phyloP scores from a whole-genome alignment of 1,140 invertebrate species.

The Drosophila quadrilineata region DNA sequence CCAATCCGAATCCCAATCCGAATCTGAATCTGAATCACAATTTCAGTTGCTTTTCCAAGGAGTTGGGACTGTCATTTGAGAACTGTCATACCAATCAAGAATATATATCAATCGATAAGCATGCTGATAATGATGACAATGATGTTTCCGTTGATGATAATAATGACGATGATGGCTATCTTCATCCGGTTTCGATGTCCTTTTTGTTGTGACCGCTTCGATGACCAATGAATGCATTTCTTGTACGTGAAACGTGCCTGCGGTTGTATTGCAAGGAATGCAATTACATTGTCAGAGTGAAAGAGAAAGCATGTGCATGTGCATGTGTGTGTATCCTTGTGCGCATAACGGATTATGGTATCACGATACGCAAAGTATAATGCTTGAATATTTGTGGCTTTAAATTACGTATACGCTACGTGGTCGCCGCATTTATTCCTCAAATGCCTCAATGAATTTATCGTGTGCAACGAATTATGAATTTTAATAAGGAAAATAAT shows the following conservation, averaged over 20 bases:
- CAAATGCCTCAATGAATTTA: no score
- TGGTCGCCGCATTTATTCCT: no score
- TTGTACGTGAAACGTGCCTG: conserved; percentile 36
- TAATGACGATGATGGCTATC: conserved; percentile 26
- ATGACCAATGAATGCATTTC: conserved; percentile 38
- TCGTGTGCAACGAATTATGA: no score
- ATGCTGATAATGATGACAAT: conserved; percentile 16
- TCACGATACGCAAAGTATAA: conserved; percentile 18
- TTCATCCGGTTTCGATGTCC: conserved; percentile 29
- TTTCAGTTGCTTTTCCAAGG: no score
- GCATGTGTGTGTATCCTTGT: not conserved
- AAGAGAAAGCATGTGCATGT: not conserved
- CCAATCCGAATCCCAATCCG: not conserved
- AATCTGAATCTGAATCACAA: no score
- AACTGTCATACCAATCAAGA: no score
- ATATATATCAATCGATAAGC: conserved; percentile 24
- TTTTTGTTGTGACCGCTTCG: conserved; percentile 39
- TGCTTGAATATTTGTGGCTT: conserved; percentile 25
- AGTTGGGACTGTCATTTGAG: no score
- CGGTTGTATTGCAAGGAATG: conserved; percentile 34
- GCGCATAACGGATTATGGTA: conserved; percentile 1
- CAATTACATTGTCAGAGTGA: not conserved
- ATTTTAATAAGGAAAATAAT: no score
- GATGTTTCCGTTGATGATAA: conserved; percentile 7
- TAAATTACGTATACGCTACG: conserved; percentile 31